Evolutionary conservation across 2,888 invertebrate species (phyloP).

Genomic region (Limnephilus lunatus): DNA sequence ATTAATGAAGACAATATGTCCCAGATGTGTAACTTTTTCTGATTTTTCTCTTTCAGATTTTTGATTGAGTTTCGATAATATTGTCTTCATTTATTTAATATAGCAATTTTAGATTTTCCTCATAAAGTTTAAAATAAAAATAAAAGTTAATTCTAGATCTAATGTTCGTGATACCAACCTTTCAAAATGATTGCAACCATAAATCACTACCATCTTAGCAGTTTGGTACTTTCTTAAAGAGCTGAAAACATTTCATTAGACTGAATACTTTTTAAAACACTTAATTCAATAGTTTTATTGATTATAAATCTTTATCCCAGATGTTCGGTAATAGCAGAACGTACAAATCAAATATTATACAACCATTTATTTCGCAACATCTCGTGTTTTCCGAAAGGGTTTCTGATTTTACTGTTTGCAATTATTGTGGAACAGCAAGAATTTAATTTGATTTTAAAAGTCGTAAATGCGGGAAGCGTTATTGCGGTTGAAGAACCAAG

Average conservation of each 20-base stretch:
- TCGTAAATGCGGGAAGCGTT: background rate
- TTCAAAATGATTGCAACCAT: no score
- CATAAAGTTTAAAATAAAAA: no score
- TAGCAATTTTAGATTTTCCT: no score
- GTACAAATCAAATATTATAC: background rate
- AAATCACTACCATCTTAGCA: background rate
- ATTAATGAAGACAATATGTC: no score
- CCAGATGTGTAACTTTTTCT: no score
- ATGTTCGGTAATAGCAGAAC: background rate
- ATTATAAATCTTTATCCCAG: background rate
- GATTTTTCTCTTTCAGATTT: no score
- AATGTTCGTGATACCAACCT: no score
- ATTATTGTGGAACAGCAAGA: background rate
- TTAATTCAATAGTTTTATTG: background rate
- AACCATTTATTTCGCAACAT: background rate
- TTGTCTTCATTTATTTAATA: no score
- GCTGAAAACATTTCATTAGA: background rate
- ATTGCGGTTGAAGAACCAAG: constrained; percentile 35
- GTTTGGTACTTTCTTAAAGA: background rate
- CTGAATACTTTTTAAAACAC: background rate
- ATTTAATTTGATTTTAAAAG: constrained; percentile 1
- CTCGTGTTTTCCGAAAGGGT: background rate
- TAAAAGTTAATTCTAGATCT: no score
- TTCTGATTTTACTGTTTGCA: background rate
- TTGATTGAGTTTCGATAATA: no score